phyloP scores from a whole-genome alignment of 2,113 vertebrate genomes.

The Rutilus rutilus region DNA sequence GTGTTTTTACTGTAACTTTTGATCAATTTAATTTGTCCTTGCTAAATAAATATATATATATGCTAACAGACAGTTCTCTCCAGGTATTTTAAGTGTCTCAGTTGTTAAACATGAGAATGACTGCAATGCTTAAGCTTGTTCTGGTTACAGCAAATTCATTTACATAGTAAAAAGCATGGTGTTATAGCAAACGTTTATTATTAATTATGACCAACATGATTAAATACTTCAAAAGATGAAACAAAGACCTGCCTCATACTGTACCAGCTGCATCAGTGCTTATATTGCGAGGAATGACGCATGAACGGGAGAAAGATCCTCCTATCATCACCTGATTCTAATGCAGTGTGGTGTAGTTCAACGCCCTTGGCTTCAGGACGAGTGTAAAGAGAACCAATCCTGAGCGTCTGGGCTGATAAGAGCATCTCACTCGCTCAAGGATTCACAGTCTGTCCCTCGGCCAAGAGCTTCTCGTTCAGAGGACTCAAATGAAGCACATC shows the following conservation, averaged over 20 bases:
- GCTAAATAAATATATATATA: too few relatives aligned
- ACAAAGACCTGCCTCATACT: neutral
- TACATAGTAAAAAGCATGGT: neutral
- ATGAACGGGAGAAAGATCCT: neutral
- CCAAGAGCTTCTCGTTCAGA: constrained; percentile 30
- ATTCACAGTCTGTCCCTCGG: neutral
- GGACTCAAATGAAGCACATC: constrained; percentile 54
- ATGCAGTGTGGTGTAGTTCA: constrained; percentile 3
- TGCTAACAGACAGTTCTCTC: neutral
- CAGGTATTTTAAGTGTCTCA: neutral
- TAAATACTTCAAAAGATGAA: constrained; percentile 2
- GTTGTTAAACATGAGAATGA: neutral
- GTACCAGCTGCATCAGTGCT: neutral
- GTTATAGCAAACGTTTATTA: neutral
- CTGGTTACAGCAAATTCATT: neutral
- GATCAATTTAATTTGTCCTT: too few relatives aligned
- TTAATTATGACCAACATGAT: constrained; percentile 1
- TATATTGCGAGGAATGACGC: neutral
- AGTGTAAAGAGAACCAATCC: constrained; percentile 44
- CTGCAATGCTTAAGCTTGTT: neutral
- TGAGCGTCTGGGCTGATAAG: constrained; percentile 39
- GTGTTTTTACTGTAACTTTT: too few relatives aligned
- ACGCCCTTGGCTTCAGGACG: constrained; percentile 41
- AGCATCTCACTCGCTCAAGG: constrained; percentile 38
- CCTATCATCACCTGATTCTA: constrained; percentile 29